phyloP scores from a whole-genome alignment of 2,797 vertebrate species.

The Gobio occitaniae region DNA sequence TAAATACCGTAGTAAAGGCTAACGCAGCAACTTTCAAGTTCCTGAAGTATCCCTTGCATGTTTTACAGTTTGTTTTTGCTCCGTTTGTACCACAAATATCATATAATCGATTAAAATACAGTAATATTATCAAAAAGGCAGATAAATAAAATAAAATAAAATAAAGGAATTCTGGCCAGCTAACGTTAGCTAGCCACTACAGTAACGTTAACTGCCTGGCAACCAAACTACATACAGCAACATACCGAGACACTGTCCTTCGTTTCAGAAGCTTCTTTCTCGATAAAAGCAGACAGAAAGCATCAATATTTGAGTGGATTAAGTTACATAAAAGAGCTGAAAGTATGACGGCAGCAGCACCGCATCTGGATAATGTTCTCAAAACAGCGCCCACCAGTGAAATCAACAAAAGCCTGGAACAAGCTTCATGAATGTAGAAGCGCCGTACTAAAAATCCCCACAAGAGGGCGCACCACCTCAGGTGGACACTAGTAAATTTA shows the following conservation, averaged over 20 bases:
- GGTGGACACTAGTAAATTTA: background rate
- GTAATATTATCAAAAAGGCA: background rate
- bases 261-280: conserved; percentile 29
- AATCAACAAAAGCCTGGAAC: background rate
- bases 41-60: background rate
- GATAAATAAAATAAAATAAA: background rate
- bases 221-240: background rate
- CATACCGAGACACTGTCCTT: conserved; percentile 38
- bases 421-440: rapidly evolving
- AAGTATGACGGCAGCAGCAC: conserved; percentile 31
- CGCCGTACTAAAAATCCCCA: rapidly evolving
- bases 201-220: background rate
- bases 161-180: background rate
- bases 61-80: background rate
- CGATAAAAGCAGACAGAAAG: background rate
- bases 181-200: conserved; percentile 37
- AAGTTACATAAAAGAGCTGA: conserved; percentile 19
- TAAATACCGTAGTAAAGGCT: background rate
- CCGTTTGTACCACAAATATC: background rate
- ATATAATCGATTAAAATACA: background rate
- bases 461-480: background rate
- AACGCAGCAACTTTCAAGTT: conserved; percentile 14
- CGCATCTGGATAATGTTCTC: conserved; percentile 32
- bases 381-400: conserved; percentile 40
- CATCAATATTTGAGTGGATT: background rate